Evolutionary conservation across 2,113 vertebrate genomes (phyloP).

Genomic region (western clawed frog (Xenopus tropicalis)): UCB_Xtro_10.0 CM004447.2:141538001-141538500

Average conservation of each 20-base stretch:
- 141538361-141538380: not conserved
- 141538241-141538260: slow-evolving; percentile 11
- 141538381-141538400: not conserved
- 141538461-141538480: too few relatives aligned
- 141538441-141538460: too few relatives aligned
- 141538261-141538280: not conserved
- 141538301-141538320: not conserved
- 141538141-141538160: not conserved
- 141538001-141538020: not conserved
- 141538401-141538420: not conserved
- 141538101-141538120: not conserved
- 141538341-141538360: not conserved
- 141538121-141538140: not conserved
- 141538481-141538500: too few relatives aligned
- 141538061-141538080: not conserved
- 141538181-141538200: slow-evolving; percentile 15
- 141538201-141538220: slow-evolving; percentile 29
- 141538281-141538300: not conserved
- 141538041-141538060: not conserved
- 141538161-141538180: not conserved
- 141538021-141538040: not conserved
- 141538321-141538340: not conserved
- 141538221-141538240: slow-evolving; percentile 29
- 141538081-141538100: not conserved
- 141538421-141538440: not conserved